These are phyloP conservation scores for Tanypteryx hageni DNA, from an alignment of 2,888 invertebrate species.

Conservation along the genomic window DNA sequence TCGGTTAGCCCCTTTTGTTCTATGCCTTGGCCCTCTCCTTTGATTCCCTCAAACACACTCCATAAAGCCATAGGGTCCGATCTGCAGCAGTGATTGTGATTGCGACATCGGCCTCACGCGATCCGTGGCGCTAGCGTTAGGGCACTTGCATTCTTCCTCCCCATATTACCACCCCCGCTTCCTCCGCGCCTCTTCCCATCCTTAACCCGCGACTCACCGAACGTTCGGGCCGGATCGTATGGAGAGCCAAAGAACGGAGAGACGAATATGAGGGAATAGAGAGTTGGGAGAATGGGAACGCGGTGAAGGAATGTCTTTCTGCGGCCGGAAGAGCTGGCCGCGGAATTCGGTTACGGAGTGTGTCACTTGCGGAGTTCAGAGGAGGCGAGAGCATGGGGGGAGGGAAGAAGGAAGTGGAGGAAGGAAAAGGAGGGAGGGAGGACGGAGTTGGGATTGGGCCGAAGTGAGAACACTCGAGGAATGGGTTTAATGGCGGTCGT, in stretches of 20 bases:
- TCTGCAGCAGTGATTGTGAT: neutral
- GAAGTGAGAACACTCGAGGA: neutral
- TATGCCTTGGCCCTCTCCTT: neutral
- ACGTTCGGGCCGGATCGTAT: neutral
- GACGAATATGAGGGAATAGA: neutral
- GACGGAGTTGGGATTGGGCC: neutral
- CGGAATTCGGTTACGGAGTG: slow-evolving; percentile 33
- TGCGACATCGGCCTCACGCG: neutral
- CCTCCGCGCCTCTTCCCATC: neutral
- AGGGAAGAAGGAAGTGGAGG: neutral
- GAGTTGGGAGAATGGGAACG: neutral
- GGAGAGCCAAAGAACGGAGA: neutral
- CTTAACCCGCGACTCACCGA: too few relatives aligned
- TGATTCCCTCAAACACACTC: neutral
- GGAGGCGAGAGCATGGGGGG: neutral
- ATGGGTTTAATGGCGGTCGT: neutral
- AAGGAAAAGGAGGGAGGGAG: neutral
- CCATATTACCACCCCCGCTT: neutral
- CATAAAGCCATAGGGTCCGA: slow-evolving; percentile 11
- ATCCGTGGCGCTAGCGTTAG: neutral
- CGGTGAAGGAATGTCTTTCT: slow-evolving; percentile 37
- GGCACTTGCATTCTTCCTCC: neutral
- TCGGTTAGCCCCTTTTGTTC: neutral
- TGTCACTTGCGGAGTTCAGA: neutral
- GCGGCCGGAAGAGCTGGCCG: slow-evolving; percentile 7